phyloP scores from a whole-genome alignment of 2,888 invertebrate genomes.

The Eupithecia insigniata region DNA sequence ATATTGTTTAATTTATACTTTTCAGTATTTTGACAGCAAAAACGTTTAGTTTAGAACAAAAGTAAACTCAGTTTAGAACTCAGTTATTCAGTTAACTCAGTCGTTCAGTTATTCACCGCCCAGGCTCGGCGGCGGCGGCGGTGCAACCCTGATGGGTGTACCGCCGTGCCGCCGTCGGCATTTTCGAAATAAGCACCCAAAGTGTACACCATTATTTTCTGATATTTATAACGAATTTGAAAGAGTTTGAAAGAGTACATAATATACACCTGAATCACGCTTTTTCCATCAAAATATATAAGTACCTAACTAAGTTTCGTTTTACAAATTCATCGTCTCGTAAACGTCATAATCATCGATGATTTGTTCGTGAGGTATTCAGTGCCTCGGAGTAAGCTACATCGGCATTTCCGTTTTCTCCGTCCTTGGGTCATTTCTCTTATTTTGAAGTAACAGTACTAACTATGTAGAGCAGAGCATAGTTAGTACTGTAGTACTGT shows the following conservation, averaged over 20 bases:
- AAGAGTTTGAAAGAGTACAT: neutral
- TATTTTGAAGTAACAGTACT: slow-evolving; percentile 16
- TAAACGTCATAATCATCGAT: slow-evolving; percentile 4
- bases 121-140: no score
- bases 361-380: slow-evolving; percentile 12
- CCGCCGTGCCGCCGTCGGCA: no score
- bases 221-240: neutral
- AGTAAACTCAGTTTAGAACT: no score
- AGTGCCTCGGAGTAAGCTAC: slow-evolving; percentile 24
- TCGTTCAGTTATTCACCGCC: no score
- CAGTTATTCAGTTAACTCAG: no score
- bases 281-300: neutral
- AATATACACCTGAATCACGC: neutral
- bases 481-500: no score
- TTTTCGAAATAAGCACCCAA: no score
- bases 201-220: no score
- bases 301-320: neutral
- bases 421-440: slow-evolving; percentile 21
- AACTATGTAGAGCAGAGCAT: neutral
- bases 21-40: no score
- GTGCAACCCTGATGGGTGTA: no score
- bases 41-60: no score
- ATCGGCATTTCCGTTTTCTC: slow-evolving; percentile 44
- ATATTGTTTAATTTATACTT: no score
- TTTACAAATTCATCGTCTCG: neutral